These are phyloP conservation scores for Chaunax sp. DNA, from an alignment of 2,797 vertebrate genomes.

Conservation along the genomic window DNA sequence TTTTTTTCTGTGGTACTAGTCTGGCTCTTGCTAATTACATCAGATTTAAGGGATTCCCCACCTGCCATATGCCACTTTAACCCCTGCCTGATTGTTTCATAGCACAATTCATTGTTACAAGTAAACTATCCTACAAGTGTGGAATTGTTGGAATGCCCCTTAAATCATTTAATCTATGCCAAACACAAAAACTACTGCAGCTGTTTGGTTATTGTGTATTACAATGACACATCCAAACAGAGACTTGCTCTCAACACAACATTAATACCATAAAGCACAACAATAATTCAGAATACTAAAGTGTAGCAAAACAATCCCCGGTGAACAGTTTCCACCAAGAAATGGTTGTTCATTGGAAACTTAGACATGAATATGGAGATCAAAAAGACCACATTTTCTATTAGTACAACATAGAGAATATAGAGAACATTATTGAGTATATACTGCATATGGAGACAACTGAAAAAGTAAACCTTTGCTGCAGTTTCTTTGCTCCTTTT, in stretches of 20 bases:
- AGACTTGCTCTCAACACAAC: neutral
- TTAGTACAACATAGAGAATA: no score
- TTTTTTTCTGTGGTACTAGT: no score
- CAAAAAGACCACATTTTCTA: constrained; percentile 31
- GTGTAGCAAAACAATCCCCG: constrained; percentile 2
- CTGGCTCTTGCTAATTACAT: no score
- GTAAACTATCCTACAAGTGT: neutral
- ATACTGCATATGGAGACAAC: neutral
- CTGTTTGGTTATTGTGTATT: constrained; percentile 2
- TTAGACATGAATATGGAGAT: constrained; percentile 21
- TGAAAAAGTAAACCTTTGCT: constrained; percentile 1
- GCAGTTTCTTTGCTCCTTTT: constrained; percentile 11
- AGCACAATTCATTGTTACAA: neutral
- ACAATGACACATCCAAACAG: neutral
- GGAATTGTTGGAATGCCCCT: neutral
- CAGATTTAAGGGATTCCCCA: no score
- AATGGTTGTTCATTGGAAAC: constrained; percentile 16
- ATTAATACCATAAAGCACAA: constrained; percentile 15
- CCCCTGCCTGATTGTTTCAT: neutral
- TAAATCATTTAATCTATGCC: neutral
- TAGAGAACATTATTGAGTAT: constrained; percentile 1
- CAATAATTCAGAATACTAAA: neutral
- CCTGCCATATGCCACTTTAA: no score
- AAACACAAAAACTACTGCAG: neutral
- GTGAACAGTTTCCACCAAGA: constrained; percentile 9